Conservation (phyloP, 2,888 invertebrate species). For the Allolobophora icterica region DNA sequence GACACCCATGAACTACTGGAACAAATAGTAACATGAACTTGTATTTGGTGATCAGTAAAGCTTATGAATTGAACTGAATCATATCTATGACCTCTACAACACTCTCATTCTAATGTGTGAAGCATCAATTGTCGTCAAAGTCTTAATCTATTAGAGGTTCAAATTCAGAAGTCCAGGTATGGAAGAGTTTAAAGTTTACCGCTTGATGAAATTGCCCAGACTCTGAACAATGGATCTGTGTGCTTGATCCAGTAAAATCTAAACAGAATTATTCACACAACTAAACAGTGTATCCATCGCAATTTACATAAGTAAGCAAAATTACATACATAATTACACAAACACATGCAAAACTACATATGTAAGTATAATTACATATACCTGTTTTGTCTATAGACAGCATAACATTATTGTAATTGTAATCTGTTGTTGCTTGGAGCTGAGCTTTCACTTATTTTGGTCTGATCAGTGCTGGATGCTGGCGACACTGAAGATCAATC, state of each 20-base stretch:
- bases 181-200: constrained; percentile 72
- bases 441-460: not conserved
- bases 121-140: not conserved
- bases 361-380: too few species aligned
- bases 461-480: not conserved
- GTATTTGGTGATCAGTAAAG: too few species aligned
- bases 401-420: too few species aligned
- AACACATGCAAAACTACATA: too few species aligned
- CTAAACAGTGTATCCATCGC: not conserved
- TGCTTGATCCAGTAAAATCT: constrained; percentile 86
- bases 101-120: not conserved
- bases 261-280: constrained; percentile 31
- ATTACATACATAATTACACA: too few species aligned
- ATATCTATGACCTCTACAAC: not conserved
- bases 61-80: too few species aligned
- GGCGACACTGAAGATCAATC: not conserved
- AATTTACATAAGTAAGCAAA: not conserved
- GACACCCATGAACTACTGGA: too few species aligned
- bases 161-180: too few species aligned
- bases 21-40: too few species aligned
- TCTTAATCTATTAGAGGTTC: too few species aligned
- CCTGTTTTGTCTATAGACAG: too few species aligned
- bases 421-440: too few species aligned
- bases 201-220: constrained; percentile 86
- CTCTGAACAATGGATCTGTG: constrained; percentile 88